Evolutionary conservation across 2,888 invertebrate species (phyloP), one percentile per base, ranked within the genome.

Genomic region (Entomobrya proxima): DNA sequence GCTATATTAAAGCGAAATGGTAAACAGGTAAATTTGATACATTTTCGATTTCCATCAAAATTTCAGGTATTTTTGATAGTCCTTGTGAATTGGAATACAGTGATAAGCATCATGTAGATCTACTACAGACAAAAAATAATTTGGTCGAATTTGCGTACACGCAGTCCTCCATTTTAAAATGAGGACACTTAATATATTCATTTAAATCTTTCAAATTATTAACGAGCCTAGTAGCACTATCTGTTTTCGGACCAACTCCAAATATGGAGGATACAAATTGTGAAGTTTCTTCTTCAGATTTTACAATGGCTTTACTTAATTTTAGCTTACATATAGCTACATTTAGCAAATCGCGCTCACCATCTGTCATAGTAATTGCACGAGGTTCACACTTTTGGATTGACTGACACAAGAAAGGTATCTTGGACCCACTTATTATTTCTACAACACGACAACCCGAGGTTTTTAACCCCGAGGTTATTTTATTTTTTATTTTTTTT

Each of bases 161-260:
- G 80, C 87, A 18, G 44, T 85, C 85, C 55, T 87, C 87, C 64
- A 87, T 64, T 50, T 87, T 85, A 75, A 82, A 87, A 77, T 87
- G 85, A 15, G 78, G 64, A 47, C 77, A 76, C 1, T 24, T 6
- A 2, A 85, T 27, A 83, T 50, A 87, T 55, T 50, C 35, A 24
- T 85, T 87, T 21, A 87, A 61, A 0, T n/a, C 18, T 64, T 87
- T 85, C n/a, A 85, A 55, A 78, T 87, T 87, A 47, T 85, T 24
- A 37, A 87, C 85, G 6, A 81, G 64, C 15, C 85, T 55, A 40
- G 21, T 74, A 13, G 18, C 15, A 11, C 85, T 79, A 67, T 77
- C 47, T 5, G 78, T 24, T 47, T 87, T 87, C 6, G 87, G 87
- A 1, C n/a, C n/a, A n/a, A 87, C 82, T 21, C 21, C 15, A 75